Conservation (phyloP, 2,797 vertebrate genomes). For the Percopsis omiscomaycus region DNA sequence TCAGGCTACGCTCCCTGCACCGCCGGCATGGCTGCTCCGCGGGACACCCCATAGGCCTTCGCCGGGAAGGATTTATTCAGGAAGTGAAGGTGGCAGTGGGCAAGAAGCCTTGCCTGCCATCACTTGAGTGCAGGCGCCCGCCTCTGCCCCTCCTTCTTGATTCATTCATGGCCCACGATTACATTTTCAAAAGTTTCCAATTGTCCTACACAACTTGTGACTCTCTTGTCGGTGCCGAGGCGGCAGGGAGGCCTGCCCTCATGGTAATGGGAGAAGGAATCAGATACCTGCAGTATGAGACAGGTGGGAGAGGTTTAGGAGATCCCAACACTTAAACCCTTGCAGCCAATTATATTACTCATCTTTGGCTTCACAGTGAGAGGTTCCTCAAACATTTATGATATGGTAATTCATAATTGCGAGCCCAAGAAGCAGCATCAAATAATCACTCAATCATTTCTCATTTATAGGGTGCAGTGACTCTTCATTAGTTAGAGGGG, state of each 20-base stretch:
- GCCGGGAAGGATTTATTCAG: conserved; percentile 77
- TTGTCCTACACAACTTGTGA: conserved; percentile 71
- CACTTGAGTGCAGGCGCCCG: conserved; percentile 52
- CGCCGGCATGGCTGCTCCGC: conserved; percentile 29
- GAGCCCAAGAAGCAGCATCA: conserved; percentile 38
- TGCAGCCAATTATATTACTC: conserved; percentile 51
- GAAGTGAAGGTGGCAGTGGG: conserved; percentile 52
- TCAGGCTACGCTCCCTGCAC: conserved; percentile 45
- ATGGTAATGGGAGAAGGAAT: conserved; percentile 47
- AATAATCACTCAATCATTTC: conserved; percentile 62
- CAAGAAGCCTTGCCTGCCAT: conserved; percentile 58
- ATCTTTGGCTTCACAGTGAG: conserved; percentile 44
- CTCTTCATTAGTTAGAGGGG: conserved; percentile 14
- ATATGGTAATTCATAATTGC: conserved; percentile 55
- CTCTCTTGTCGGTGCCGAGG: conserved; percentile 61
- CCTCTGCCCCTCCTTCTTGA: conserved; percentile 65
- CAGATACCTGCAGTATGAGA: conserved; percentile 7
- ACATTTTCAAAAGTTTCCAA: conserved; percentile 76
- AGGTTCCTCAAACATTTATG: conserved; percentile 69
- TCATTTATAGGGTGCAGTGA: conserved; percentile 19
- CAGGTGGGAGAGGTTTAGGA: conserved; percentile 28
- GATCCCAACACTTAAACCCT: conserved; percentile 54
- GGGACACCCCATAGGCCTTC: conserved; percentile 62
- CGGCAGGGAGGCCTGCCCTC: conserved; percentile 57
- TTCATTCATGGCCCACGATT: conserved; percentile 76